These are phyloP conservation scores for Lasioglossum marginatum DNA, from an alignment of 2,888 invertebrate species.

Conservation along the genomic window DNA sequence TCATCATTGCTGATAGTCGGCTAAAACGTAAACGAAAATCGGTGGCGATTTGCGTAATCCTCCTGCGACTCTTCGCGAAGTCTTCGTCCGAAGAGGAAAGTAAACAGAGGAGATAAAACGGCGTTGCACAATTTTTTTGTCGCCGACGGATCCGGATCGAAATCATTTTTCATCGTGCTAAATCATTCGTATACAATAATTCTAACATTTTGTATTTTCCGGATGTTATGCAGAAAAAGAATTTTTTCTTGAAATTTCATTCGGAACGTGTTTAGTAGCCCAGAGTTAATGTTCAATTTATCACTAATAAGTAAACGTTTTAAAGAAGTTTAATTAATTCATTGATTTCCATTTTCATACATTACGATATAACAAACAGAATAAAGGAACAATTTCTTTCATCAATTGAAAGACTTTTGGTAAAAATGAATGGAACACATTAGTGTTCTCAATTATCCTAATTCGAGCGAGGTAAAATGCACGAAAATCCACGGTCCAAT, in stretches of 20 bases:
- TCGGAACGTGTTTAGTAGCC: too few species aligned
- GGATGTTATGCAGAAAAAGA: too few species aligned
- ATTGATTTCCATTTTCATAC: neutral
- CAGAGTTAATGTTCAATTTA: too few species aligned
- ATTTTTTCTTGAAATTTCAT: too few species aligned
- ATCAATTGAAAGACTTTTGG: too few species aligned
- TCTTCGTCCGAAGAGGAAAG: neutral
- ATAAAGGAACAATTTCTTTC: neutral
- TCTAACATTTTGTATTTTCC: too few species aligned
- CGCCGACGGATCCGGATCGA: neutral
- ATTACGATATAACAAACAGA: neutral
- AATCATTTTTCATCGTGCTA: neutral
- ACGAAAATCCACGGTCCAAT: neutral
- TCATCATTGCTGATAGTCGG: neutral
- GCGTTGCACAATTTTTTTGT: neutral
- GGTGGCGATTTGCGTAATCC: neutral
- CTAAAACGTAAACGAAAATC: neutral
- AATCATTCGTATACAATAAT: neutral
- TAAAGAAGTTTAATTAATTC: neutral
- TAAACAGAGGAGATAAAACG: neutral
- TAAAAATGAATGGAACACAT: too few species aligned
- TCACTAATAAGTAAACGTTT: neutral
- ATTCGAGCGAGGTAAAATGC: neutral
- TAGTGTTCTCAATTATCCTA: too few species aligned
- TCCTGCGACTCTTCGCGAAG: neutral